phyloP scores from a whole-genome alignment of 2,113 vertebrate genomes.

The Castor canadensis region DNA sequence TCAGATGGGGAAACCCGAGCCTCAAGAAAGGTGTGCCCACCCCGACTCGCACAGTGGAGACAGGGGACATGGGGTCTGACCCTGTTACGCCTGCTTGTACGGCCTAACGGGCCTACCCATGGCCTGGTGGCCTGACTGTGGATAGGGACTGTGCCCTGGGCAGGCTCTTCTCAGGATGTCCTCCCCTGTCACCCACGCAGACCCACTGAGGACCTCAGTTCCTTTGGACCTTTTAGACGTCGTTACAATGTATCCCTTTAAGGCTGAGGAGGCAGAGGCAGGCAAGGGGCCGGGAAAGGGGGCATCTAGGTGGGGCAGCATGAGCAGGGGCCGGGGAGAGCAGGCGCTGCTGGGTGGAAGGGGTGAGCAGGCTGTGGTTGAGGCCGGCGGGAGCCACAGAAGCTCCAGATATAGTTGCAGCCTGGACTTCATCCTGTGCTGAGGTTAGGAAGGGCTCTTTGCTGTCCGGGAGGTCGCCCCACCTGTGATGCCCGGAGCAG shows the following conservation, averaged over 20 bases:
- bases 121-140: not conserved
- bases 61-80: not conserved
- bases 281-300: not conserved
- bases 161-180: not conserved
- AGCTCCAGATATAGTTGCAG: not conserved
- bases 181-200: not conserved
- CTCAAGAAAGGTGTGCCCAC: not conserved
- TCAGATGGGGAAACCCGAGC: not conserved
- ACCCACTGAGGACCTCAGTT: not conserved
- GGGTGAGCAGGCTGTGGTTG: not conserved
- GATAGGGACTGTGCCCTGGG: not conserved
- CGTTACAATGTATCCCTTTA: not conserved
- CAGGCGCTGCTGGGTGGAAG: not conserved
- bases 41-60: not conserved
- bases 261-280: not conserved
- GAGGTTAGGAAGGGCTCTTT: no score
- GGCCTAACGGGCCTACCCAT: accelerated
- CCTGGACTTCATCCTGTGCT: not conserved
- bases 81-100: not conserved
- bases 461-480: no score
- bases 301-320: not conserved
- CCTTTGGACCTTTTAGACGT: not conserved
- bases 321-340: not conserved
- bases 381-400: not conserved
- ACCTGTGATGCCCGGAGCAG: no score